phyloP scores from a whole-genome alignment of 2,113 vertebrate species.

The Myrmecobius fasciatus region DNA sequence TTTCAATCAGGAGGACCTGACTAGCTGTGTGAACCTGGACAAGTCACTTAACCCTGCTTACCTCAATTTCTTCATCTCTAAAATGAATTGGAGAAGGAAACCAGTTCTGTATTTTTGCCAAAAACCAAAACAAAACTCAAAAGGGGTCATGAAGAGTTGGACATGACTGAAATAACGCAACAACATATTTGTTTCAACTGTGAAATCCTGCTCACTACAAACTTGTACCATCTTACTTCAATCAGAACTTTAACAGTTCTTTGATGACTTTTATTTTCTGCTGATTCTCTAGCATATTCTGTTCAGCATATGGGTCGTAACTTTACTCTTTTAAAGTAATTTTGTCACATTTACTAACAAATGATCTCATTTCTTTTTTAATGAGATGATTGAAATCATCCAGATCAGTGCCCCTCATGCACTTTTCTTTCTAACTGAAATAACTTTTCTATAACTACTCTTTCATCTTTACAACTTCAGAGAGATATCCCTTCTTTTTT shows the following conservation, averaged over 20 bases:
- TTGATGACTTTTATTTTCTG: neutral
- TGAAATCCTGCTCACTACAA: neutral
- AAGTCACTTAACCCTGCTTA: neutral
- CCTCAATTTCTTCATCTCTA: neutral
- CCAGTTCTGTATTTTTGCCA: neutral
- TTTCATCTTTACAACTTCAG: neutral
- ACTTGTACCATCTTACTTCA: neutral
- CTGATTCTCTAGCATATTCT: neutral
- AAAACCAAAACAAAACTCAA: neutral
- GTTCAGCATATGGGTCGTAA: neutral
- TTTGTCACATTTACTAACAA: neutral
- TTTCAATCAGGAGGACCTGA: neutral
- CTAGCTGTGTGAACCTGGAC: neutral
- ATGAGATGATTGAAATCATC: neutral
- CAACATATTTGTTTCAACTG: neutral
- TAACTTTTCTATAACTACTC: neutral
- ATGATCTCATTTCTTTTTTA: neutral
- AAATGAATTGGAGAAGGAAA: neutral
- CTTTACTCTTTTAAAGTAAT: neutral
- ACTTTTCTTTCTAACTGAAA: neutral
- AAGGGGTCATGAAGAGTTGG: neutral
- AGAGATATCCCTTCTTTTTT: neutral
- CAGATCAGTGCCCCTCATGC: neutral
- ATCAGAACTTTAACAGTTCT: neutral
- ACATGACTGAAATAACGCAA: neutral